Evolutionary conservation across 1,140 invertebrate species (phyloP), one percentile per base, ranked within the genome.

Genomic region (Brachionus manjavacas): DNA sequence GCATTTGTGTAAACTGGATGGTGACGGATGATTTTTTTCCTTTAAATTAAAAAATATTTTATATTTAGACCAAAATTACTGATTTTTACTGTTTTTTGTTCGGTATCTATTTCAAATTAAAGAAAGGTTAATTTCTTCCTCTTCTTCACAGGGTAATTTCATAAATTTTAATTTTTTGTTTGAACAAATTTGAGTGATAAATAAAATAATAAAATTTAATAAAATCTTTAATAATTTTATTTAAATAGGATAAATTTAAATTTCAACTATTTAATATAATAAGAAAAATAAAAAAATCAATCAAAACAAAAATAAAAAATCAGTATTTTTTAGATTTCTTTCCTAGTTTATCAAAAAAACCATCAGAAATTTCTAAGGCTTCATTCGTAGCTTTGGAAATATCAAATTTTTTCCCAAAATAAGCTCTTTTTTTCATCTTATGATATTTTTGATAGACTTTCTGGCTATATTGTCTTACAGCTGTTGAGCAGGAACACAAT

Each of bases 241-340:
- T 55, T 55, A n/a, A 55, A 55, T 55, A 2, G 1, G 49, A 55
- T 55, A 55, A 55, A 55, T 55, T 55, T 55, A 55, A 55, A 55
- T 55, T 8, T n/a, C n/a, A 55, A 55, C 49, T 55, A n/a, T 55
- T 55, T 55, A 55, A 55, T 55, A 55, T 2, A 55, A 16, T n/a
- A 55, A 55, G 49, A 2, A 55, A 55, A 20, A 55, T 55, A 55
- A 55, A 55, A 55, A 55, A 55, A 55, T 46, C 8, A 55, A 55
- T 55, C 49, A 55, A 55, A 55, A 55, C 49, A 55, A 55, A 55
- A 55, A 55, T 55, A 55, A 55, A 68, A 68, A 68, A 66, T 66
- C 28, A 66, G 28, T 28, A 28, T 66, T 66, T 66, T 66, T 66
- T 66, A 28, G 23, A 66, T 28, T 25, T 66, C 28, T 66, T 66